Evolutionary conservation across 2,113 vertebrate species (phyloP), one percentile per base, ranked within the genome.

Genomic region (Mus spicilegus): DNA sequence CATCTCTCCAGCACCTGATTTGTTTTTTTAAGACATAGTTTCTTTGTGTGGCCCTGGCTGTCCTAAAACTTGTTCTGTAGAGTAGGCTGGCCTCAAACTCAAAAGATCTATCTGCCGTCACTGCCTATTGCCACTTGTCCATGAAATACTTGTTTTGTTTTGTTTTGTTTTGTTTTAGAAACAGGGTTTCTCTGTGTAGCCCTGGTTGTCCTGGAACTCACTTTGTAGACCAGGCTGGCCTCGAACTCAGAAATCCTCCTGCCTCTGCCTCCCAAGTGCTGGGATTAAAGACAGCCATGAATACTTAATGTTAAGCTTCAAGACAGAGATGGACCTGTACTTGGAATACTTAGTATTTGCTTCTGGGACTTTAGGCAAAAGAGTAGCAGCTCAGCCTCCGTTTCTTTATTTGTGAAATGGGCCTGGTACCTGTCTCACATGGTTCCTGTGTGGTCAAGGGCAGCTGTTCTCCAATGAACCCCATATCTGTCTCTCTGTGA

Each of bases 381-480:
- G 36, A 88, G 33, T 54, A 73, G 69, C 56, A 28, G 80, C 42
- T 65, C n/a, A 85, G 65, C 42, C 51, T 95, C 69, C 24, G 9
- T 94, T 88, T 94, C 26, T 73, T 95, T 49, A 61, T 93, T 49
- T 91, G 46, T 91, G 58, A 93, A 89, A 72, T 91, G 78, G 73
- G 9, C 20, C 56, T 28, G 36, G 19, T 42, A 24, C 20, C 65
- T 73, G 30, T 8, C 20, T 70, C 65, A 54, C 30, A 81, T 28
- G 5, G 61, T 77, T 87, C 70, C 33, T 69, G 28, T 70, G 30
- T 54, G 69, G 51, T 91, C n/a, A 39, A 69, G 75, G 58, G n/a
- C 89, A 91, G 67, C 80, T 67, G 46, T 87, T 75, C 58, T 89
- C 76, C 16, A 24, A 9, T 91, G 76, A 82, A 92, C 63, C 36